Percentiles rank a stretch among this genome's conserved stretches.
Evolutionary conservation across 1,140 invertebrate species (phyloP).

Genomic region (Cydia amplana): DNA sequence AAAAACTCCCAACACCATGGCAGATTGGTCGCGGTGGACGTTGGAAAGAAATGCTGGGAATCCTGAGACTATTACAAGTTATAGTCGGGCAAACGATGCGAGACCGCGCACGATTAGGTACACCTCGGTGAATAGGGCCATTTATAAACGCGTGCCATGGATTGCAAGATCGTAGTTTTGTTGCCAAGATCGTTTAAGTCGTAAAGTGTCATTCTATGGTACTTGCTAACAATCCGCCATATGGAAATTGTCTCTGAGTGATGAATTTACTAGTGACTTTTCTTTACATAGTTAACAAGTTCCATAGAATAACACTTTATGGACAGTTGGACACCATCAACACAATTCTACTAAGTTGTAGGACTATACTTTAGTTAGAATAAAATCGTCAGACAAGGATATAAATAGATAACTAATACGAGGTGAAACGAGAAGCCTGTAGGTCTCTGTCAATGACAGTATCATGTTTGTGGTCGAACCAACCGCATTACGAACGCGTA

Average conservation of each 20-base stretch:
- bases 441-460: constrained; percentile 26
- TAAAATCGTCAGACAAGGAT: not conserved
- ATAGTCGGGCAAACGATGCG: constrained; percentile 18
- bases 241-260: too few relatives aligned
- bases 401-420: constrained; percentile 7
- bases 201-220: too few relatives aligned
- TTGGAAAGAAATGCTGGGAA: constrained; percentile 16
- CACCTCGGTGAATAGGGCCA: not conserved
- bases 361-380: not conserved
- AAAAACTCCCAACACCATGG: constrained; percentile 23
- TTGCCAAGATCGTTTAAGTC: not conserved
- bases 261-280: too few relatives aligned
- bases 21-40: constrained; percentile 26
- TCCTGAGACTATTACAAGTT: constrained; percentile 4
- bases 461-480: constrained; percentile 19
- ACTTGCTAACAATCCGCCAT: too few relatives aligned
- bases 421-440: not conserved
- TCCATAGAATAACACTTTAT: too few relatives aligned
- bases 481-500: constrained; percentile 18
- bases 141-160: constrained; percentile 7
- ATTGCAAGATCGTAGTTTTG: not conserved
- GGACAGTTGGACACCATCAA: too few relatives aligned
- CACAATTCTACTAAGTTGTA: too few relatives aligned
- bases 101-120: constrained; percentile 2
- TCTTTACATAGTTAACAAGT: too few relatives aligned